A percentile compares a stretch with the other conserved stretches of the same genome.
These are phyloP conservation scores for Spongilla lacustris DNA, from an alignment of 37 sponge, comb jelly and placozoan species.

Conservation along the genomic window DNA sequence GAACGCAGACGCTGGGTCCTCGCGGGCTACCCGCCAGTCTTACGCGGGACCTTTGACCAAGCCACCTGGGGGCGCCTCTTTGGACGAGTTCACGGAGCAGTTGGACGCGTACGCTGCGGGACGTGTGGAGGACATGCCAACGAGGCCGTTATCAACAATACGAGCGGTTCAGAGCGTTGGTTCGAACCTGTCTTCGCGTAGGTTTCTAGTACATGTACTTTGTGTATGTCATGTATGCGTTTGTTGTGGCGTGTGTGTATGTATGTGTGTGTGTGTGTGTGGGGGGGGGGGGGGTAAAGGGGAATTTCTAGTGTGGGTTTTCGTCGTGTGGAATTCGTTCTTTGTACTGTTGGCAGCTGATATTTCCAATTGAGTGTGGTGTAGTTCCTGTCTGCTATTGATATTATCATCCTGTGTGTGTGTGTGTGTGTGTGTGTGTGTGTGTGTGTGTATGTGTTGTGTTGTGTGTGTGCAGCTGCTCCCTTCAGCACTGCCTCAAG, in stretches of 20 bases:
- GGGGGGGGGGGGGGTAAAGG: background rate
- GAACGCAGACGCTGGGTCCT: background rate
- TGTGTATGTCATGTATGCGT: too few species aligned
- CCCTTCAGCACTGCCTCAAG: background rate
- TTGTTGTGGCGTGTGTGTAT: background rate
- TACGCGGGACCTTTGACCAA: background rate
- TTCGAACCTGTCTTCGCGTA: background rate
- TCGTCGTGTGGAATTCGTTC: background rate
- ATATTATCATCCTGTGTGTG: background rate
- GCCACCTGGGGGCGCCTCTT: background rate
- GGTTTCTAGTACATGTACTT: background rate
- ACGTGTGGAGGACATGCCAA: background rate
- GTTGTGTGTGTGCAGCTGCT: background rate
- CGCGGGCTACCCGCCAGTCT: background rate
- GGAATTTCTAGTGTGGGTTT: background rate
- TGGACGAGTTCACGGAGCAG: background rate
- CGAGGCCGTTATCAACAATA: background rate
- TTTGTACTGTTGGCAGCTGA: background rate
- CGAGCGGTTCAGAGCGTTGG: background rate
- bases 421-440: constrained; percentile 4
- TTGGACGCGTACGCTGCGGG: background rate
- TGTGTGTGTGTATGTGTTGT: constrained; percentile 5
- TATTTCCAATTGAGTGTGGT: background rate
- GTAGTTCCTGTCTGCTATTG: background rate
- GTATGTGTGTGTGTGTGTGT: background rate